Evolutionary conservation across 1,140 invertebrate genomes (phyloP).

Genomic region (Tetranychus cinnabarinus): DNA sequence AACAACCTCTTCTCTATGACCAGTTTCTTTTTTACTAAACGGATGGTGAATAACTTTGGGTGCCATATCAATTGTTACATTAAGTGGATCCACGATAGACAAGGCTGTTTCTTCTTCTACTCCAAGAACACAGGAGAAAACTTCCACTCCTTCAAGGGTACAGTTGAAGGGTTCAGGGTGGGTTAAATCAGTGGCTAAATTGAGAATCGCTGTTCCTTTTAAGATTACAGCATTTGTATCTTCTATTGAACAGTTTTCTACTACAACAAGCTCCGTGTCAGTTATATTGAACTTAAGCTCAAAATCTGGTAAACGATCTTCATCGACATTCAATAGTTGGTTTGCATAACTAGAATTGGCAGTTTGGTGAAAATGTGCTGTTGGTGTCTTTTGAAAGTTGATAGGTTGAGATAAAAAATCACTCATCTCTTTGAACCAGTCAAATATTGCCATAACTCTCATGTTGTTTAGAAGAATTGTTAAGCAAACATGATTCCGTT

Average conservation of each 20-base stretch:
- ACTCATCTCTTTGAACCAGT: slow-evolving; percentile 64
- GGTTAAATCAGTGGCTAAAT: not conserved
- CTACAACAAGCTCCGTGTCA: slow-evolving; percentile 77
- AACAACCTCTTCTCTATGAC: slow-evolving; percentile 5
- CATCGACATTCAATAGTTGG: no score
- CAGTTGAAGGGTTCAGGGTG: slow-evolving; percentile 42
- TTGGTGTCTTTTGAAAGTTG: not conserved
- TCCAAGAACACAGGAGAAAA: slow-evolving; percentile 77
- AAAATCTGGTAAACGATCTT: slow-evolving; percentile 27
- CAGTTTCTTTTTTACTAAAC: slow-evolving; percentile 14
- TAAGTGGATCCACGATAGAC: slow-evolving; percentile 84
- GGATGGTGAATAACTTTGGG: not conserved
- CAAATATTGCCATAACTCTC: slow-evolving; percentile 72
- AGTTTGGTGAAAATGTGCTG: not conserved
- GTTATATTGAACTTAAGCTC: slow-evolving; percentile 82
- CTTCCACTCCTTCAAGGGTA: slow-evolving; percentile 65
- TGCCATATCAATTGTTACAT: slow-evolving; percentile 22
- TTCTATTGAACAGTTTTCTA: slow-evolving; percentile 61
- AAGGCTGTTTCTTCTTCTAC: slow-evolving; percentile 77
- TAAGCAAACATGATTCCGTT: slow-evolving; percentile 42
- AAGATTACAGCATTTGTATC: slow-evolving; percentile 86
- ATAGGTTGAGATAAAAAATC: not conserved
- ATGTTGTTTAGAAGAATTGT: slow-evolving; percentile 85
- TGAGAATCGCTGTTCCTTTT: slow-evolving; percentile 29
- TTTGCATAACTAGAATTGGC: not conserved